Base-by-base conservation (phyloP, 2,888 invertebrate species). In the Oligia fasciuncula region DNA sequence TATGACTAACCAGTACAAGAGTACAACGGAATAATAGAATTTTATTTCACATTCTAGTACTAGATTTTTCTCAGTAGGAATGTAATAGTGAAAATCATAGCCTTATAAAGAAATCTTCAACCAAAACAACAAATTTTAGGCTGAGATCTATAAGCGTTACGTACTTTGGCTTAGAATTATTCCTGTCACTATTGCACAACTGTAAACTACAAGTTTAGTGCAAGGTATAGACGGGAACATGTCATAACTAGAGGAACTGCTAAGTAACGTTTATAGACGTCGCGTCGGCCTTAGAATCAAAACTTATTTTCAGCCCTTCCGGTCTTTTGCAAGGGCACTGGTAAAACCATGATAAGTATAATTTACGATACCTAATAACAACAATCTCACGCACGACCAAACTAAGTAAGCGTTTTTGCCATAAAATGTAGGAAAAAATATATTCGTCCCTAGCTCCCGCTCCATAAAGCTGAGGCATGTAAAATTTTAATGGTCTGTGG, bases 401-500 rank as follows among this genome's bases (percentile, higher is more conserved):
- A 74, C 85, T 54, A 75, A 60, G 85, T 81, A 81, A 83, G 62
- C 75, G 40, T 72, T 83, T 81, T 71, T 17, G 63, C 43, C 71
- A 85, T 68, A 85, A 81, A 85, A 76, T n/a, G 35, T 81, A 54
- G 60, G 60, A 73, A 81, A 81, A 80, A 81, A 85, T 35, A 54
- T 65, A 73, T 40, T 65, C 85, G 72, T 60, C 35, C 67, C 46
- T 46, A 71, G 29, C 76, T 54, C 29, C n/a, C n/a, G 65, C 60
- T 65, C 60, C 23, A 84, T 74, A 86, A 74, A 84, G 62, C 73
- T 23, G 40, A 73, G 66, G 57, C 73, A 86, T 86, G 84, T 85
- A 80, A 86, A 80, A 82, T 79, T 81, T 77, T 76, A 83, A 76
- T 71, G 63, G 71, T 80, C 74, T 71, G 70, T 76, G 85, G 88